Evolutionary conservation across 2,888 invertebrate species (phyloP), one percentile per base, ranked within the genome.

Genomic region (Cynaeus angustus): DNA sequence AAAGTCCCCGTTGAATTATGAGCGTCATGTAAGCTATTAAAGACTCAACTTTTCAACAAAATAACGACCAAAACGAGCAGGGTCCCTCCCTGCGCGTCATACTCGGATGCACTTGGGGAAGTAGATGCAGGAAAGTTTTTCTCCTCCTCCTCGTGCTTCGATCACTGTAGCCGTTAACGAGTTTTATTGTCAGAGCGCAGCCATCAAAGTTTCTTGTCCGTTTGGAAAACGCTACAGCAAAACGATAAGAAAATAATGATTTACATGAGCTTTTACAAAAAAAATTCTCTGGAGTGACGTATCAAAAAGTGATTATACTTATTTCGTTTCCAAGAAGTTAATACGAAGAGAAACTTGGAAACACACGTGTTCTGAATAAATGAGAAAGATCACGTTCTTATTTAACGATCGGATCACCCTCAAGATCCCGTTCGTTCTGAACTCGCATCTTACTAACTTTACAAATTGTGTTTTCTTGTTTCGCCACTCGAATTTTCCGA

Each of bases 381-480:
- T 75, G 77, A 74, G 74, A 78, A 76, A 79, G 81, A 81, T 83
- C 84, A 84, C 84, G 84, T 84, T 73, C 82, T 80, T 80, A 79
- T 77, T 83, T 83, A 83, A 84, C 82, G 83, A 83, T 83, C 81
- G 81, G 82, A 83, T 83, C 82, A 82, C 78, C 80, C 79, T 79
- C 70, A 74, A 76, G 79, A 80, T 79, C 79, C 77, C 77, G 77
- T 79, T 78, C 77, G 75, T 74, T 74, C 75, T 43, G 74, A 77
- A 78, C 78, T 78, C 78, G 78, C 81, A 77, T 79, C 80, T 77
- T 78, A 75, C 81, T 81, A 82, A 83, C 83, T 83, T 82, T 79
- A 84, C 83, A 84, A 84, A 84, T 83, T 84, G 83, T 83, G 81
- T 83, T 84, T 83, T 83, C 83, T 83, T 83, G 83, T 83, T 82